Evolutionary conservation across 2,888 invertebrate genomes (phyloP).

Genomic region (Thymelicus lineola): DNA sequence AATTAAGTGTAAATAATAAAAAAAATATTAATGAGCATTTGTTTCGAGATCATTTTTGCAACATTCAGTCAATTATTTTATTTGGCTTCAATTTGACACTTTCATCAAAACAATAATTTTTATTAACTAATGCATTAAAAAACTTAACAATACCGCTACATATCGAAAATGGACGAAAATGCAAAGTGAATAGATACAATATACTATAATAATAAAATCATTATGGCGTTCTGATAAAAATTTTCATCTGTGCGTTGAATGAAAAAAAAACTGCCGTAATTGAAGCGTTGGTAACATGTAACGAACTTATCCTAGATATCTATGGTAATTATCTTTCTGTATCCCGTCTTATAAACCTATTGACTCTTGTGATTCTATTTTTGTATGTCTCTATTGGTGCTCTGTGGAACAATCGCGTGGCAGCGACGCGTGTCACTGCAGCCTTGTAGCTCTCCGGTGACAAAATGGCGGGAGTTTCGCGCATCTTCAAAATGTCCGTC

Average conservation of each 20-base stretch:
- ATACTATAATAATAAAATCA: conserved; percentile 12
- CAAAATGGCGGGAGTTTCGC: conserved; percentile 76
- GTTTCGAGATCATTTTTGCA: conserved; percentile 37
- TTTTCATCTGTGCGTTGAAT: neutral
- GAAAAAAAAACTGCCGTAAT: conserved; percentile 12
- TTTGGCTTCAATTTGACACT: conserved; percentile 44
- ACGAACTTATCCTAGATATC: conserved; percentile 30
- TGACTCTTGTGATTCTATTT: conserved; percentile 73
- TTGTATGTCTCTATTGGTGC: conserved; percentile 73
- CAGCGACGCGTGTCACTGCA: conserved; percentile 73
- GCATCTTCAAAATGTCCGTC: conserved; percentile 68
- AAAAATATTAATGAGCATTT: conserved; percentile 36
- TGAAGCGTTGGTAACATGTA: conserved; percentile 17
- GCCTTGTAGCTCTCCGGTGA: conserved; percentile 75
- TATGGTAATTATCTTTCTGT: conserved; percentile 71
- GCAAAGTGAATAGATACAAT: neutral
- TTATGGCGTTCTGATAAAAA: neutral
- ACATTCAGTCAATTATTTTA: conserved; percentile 25
- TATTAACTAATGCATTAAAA: neutral
- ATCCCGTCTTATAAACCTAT: conserved; percentile 71
- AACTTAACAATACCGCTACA: neutral
- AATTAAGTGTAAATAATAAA: conserved; percentile 31
- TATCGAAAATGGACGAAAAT: conserved; percentile 7
- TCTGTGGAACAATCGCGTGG: conserved; percentile 63
- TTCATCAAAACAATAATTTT: neutral